These are phyloP conservation scores for Scaptomyza graminum DNA, from an alignment of 1,140 invertebrate genomes.

Conservation along the genomic window DNA sequence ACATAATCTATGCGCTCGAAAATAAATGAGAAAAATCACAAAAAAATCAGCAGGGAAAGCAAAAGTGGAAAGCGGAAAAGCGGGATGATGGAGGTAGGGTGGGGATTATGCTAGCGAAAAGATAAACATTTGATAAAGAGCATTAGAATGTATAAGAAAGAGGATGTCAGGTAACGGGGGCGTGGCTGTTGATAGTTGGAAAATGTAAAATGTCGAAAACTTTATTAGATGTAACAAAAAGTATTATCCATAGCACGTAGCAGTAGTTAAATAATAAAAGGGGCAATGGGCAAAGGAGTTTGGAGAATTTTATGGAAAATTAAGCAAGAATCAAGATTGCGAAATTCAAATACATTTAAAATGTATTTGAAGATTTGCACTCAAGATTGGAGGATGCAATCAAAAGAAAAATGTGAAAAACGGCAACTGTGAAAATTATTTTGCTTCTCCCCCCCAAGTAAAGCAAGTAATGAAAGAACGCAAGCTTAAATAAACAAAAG, in stretches of 20 bases:
- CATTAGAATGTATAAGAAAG: slow-evolving; percentile 48
- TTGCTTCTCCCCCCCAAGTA: background rate
- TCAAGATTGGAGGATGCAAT: background rate
- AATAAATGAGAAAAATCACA: slow-evolving; percentile 78
- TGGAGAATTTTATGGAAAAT: slow-evolving; percentile 37
- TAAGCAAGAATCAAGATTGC: slow-evolving; percentile 49
- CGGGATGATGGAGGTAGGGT: background rate
- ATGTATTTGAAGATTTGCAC: slow-evolving; percentile 35
- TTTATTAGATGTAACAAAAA: slow-evolving; percentile 78
- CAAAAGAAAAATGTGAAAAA: background rate
- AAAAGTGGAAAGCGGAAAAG: slow-evolving; percentile 11
- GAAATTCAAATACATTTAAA: slow-evolving; percentile 72
- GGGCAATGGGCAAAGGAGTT: slow-evolving; percentile 22
- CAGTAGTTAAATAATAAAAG: slow-evolving; percentile 5
- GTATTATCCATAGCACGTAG: slow-evolving; percentile 57
- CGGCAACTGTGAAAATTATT: background rate
- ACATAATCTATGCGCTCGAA: slow-evolving; percentile 80
- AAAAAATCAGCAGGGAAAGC: slow-evolving; percentile 18
- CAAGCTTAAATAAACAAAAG: slow-evolving; percentile 6
- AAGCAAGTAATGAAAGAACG: too few relatives aligned
- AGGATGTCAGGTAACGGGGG: slow-evolving; percentile 43
- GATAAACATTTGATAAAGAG: slow-evolving; percentile 81
- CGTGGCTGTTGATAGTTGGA: slow-evolving; percentile 42
- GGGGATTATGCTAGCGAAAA: slow-evolving; percentile 30
- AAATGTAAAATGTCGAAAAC: slow-evolving; percentile 38